phyloP scores from a whole-genome alignment of 1,140 invertebrate species.

The Bombus breviceps region DNA sequence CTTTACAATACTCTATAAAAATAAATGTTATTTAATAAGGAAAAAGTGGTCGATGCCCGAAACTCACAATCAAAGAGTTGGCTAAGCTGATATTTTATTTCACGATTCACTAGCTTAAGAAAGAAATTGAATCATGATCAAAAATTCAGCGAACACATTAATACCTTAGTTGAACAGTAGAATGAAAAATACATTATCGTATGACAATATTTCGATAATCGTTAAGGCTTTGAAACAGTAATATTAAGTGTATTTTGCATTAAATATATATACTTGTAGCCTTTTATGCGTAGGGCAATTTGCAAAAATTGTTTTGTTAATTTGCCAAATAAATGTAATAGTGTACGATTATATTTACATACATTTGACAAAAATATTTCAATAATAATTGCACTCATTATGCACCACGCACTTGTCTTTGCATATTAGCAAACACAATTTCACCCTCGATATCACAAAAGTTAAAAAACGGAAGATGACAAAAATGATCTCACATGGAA shows the following conservation, averaged over 20 bases:
- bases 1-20: conserved; percentile 43
- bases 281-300: conserved; percentile 34
- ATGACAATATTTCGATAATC: conserved; percentile 39
- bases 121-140: conserved; percentile 28
- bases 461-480: conserved; percentile 50
- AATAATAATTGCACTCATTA: conserved; percentile 64
- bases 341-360: conserved; percentile 61
- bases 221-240: conserved; percentile 42
- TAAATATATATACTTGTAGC: conserved; percentile 48
- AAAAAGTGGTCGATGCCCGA: conserved; percentile 11
- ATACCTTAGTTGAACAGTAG: conserved; percentile 25
- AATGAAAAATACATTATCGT: conserved; percentile 47
- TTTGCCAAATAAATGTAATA: conserved; percentile 49
- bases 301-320: conserved; percentile 28
- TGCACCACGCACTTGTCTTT: conserved; percentile 52
- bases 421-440: conserved; percentile 49
- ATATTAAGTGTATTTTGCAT: conserved; percentile 42
- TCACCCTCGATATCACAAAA: conserved; percentile 63
- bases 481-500: conserved; percentile 38
- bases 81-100: conserved; percentile 27
- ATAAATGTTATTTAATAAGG: conserved; percentile 42
- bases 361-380: conserved; percentile 60
- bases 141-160: conserved; percentile 28
- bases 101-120: conserved; percentile 23
- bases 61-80: conserved; percentile 21